Percentiles rank a stretch among this genome's conserved stretches.
Evolutionary conservation across 2,888 invertebrate genomes (phyloP).

Genomic region (Cataglyphis albicans): DNA sequence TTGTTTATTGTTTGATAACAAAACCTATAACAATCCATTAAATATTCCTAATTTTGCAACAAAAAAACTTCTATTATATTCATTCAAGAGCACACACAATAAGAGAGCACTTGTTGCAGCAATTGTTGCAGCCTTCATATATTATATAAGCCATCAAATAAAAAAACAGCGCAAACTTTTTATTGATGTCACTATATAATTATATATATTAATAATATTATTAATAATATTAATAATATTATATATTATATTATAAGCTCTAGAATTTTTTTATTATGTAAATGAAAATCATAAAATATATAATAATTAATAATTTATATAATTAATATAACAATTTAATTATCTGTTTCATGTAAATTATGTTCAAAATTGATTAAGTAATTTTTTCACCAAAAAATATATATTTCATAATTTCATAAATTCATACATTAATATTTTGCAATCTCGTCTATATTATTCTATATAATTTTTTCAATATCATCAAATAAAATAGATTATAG

Average conservation of each 20-base stretch:
- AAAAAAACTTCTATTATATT: constrained; percentile 26
- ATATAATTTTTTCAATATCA: neutral
- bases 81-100: neutral
- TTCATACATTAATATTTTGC: neutral
- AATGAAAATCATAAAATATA: neutral
- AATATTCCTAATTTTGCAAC: constrained; percentile 3
- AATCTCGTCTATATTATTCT: neutral
- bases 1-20: neutral
- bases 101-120: neutral
- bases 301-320: neutral
- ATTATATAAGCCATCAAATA: neutral
- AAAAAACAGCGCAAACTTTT: neutral
- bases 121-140: neutral
- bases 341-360: neutral
- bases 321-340: neutral
- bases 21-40: constrained; percentile 6
- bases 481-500: neutral
- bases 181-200: neutral
- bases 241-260: neutral
- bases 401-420: constrained; percentile 12
- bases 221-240: neutral
- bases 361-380: neutral
- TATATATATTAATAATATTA: neutral
- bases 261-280: neutral
- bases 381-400: neutral